These are phyloP conservation scores for Panorpa germanica DNA, from an alignment of 2,888 invertebrate genomes.

Conservation along the genomic window DNA sequence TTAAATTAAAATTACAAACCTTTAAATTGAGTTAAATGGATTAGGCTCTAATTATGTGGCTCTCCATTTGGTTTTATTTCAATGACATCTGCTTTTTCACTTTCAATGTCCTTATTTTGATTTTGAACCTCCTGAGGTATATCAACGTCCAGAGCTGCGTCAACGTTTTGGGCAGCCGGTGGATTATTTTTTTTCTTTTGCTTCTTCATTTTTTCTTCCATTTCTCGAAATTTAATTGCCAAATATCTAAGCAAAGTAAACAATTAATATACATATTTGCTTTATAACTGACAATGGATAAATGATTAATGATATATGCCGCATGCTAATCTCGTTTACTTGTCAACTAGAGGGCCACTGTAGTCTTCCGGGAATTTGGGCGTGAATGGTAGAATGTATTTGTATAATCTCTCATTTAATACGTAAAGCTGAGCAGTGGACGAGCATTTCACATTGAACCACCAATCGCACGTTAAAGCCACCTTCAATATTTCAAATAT, in stretches of 20 bases:
- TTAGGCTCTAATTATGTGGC: constrained; percentile 11
- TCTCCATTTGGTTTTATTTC: constrained; percentile 24
- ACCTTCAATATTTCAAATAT: constrained; percentile 23
- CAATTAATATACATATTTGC: constrained; percentile 5
- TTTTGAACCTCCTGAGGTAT: constrained; percentile 4
- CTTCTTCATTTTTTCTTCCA: constrained; percentile 62
- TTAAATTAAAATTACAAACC: no score
- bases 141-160: constrained; percentile 9
- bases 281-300: background rate
- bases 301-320: background rate
- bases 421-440: constrained; percentile 72
- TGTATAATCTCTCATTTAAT: constrained; percentile 72
- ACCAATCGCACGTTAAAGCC: constrained; percentile 79
- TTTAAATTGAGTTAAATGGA: constrained; percentile 2
- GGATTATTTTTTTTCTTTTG: constrained; percentile 36
- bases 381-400: constrained; percentile 68
- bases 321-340: constrained; percentile 28
- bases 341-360: constrained; percentile 72
- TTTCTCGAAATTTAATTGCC: constrained; percentile 67
- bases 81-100: constrained; percentile 23
- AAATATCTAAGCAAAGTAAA: constrained; percentile 38
- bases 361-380: constrained; percentile 84
- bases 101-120: constrained; percentile 16
- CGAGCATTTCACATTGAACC: constrained; percentile 79
- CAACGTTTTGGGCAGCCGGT: constrained; percentile 18